Percentiles rank a stretch among this genome's conserved stretches.
These are phyloP conservation scores for Styela plicata DNA, from an alignment of 23 tunicate species.

Conservation along the genomic window DNA sequence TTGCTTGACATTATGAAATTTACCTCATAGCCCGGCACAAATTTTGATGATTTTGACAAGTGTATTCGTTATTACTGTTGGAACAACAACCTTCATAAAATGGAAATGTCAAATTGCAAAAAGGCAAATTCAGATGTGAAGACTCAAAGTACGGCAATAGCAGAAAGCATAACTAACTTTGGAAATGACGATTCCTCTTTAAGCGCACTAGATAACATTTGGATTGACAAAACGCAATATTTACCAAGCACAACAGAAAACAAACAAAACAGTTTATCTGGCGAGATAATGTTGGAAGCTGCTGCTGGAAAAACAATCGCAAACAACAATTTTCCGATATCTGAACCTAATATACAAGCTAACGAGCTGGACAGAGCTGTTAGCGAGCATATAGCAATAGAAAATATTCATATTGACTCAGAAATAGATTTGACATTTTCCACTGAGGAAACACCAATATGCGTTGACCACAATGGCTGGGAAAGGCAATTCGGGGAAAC, in stretches of 20 bases:
- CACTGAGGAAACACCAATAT: slow-evolving; percentile 61
- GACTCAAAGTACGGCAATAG: too few species aligned
- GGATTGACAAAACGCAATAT: not conserved
- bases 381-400: too few species aligned
- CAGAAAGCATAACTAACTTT: too few species aligned
- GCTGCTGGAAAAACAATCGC: too few species aligned
- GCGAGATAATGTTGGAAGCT: too few species aligned
- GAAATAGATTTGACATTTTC: not conserved
- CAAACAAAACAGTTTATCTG: too few species aligned
- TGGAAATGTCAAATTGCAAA: slow-evolving; percentile 1
- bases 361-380: too few species aligned
- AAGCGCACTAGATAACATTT: not conserved
- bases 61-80: slow-evolving; percentile 36
- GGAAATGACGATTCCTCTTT: not conserved
- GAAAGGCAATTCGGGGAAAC: slow-evolving; percentile 82
- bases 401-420: too few species aligned
- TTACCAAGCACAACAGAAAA: not conserved
- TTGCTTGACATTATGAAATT: too few species aligned
- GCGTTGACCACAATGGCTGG: slow-evolving; percentile 56
- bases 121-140: too few species aligned
- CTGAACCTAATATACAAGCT: too few species aligned
- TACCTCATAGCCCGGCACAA: slow-evolving; percentile 20
- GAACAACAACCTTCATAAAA: slow-evolving; percentile 24
- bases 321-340: too few species aligned
- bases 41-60: slow-evolving; percentile 17